A percentile compares a stretch with the other conserved stretches of the same genome.
Evolutionary conservation across 2,888 invertebrate species (phyloP).

Genomic region (Baccha elongata): DNA sequence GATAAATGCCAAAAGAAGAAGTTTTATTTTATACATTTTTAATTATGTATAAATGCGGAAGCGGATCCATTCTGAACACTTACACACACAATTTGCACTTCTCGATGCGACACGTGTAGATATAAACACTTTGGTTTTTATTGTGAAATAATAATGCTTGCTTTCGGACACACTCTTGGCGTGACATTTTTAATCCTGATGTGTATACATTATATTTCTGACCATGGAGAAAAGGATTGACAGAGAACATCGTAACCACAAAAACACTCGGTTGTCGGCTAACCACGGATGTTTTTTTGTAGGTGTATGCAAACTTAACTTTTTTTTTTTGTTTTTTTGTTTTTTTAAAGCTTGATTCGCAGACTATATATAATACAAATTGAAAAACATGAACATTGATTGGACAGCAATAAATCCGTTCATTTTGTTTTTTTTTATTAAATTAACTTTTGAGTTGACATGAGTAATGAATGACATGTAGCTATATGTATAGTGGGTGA

Average conservation of each 20-base stretch:
- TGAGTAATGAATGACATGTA: constrained; percentile 60
- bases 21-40: constrained; percentile 8
- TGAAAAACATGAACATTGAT: constrained; percentile 58
- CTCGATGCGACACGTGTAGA: constrained; percentile 50
- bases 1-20: constrained; percentile 36
- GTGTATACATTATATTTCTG: neutral
- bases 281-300: constrained; percentile 57
- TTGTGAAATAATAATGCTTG: constrained; percentile 71
- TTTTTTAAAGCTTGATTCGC: constrained; percentile 15
- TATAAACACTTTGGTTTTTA: constrained; percentile 58
- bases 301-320: constrained; percentile 26
- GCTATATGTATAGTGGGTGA: too few relatives aligned
- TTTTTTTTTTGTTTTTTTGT: constrained; percentile 33
- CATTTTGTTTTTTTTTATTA: constrained; percentile 20
- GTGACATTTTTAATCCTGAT: constrained; percentile 65
- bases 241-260: constrained; percentile 51
- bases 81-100: constrained; percentile 41
- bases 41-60: neutral
- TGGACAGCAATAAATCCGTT: constrained; percentile 63
- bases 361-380: constrained; percentile 1
- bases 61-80: neutral
- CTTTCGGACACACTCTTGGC: constrained; percentile 66
- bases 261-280: constrained; percentile 56
- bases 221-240: constrained; percentile 31
- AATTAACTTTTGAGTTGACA: constrained; percentile 35